phyloP scores from a whole-genome alignment of 2,797 vertebrate genomes.

The Eremophila alpestris region DNA sequence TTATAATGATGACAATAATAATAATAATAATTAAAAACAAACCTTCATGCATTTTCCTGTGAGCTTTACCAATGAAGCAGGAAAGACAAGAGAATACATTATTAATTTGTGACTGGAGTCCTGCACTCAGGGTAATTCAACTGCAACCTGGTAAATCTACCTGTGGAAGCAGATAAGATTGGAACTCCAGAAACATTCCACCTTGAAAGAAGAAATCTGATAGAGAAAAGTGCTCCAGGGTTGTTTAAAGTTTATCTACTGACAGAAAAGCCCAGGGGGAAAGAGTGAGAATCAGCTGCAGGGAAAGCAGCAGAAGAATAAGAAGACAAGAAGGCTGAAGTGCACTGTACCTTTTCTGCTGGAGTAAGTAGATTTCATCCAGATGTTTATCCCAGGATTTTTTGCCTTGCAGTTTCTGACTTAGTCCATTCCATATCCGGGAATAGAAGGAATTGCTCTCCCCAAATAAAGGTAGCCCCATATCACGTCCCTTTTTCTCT shows the following conservation, averaged over 20 bases:
- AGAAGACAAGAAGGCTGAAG: slow-evolving; percentile 22
- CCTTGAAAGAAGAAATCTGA: slow-evolving; percentile 47
- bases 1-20: neutral
- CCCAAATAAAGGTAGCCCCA: slow-evolving; percentile 64
- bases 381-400: slow-evolving; percentile 85
- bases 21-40: neutral
- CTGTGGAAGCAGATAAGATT: slow-evolving; percentile 41
- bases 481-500: neutral
- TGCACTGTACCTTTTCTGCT: slow-evolving; percentile 84
- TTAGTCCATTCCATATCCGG: slow-evolving; percentile 82
- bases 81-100: neutral
- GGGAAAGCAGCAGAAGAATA: slow-evolving; percentile 44
- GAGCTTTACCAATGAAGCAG: neutral
- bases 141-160: neutral
- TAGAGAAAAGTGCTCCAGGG: slow-evolving; percentile 37
- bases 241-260: slow-evolving; percentile 56
- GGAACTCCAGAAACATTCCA: slow-evolving; percentile 55
- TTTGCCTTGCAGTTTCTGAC: slow-evolving; percentile 81
- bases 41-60: neutral
- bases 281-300: neutral
- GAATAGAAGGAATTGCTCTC: slow-evolving; percentile 44
- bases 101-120: neutral
- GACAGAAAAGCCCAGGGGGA: slow-evolving; percentile 39
- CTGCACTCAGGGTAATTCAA: neutral
- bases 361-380: slow-evolving; percentile 87